phyloP scores from a whole-genome alignment of 2,888 invertebrate genomes.

The Phyllotreta striolata region DNA sequence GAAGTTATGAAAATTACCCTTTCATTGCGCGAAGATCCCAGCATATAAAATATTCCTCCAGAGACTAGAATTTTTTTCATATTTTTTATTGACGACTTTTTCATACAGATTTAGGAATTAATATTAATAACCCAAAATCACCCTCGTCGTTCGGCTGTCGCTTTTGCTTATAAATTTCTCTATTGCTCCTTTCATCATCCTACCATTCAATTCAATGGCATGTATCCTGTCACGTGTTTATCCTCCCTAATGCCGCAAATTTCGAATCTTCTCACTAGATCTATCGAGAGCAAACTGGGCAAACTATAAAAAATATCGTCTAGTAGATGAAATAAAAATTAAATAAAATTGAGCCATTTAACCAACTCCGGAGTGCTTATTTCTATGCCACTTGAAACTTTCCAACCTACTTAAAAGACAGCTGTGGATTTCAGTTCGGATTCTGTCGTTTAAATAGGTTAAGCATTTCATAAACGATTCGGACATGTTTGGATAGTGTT shows the following conservation, averaged over 20 bases:
- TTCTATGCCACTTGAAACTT: too few relatives aligned
- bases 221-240: conserved; percentile 22
- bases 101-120: background rate
- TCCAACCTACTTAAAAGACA: too few relatives aligned
- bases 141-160: conserved; percentile 19
- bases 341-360: too few relatives aligned
- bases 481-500: too few relatives aligned
- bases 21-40: background rate
- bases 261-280: conserved; percentile 13
- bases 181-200: conserved; percentile 17
- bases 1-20: background rate
- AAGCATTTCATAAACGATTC: too few relatives aligned
- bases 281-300: conserved; percentile 4
- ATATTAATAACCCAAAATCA: conserved; percentile 16
- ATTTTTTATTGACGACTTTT: too few relatives aligned
- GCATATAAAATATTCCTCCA: background rate
- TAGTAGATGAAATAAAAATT: too few relatives aligned
- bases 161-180: conserved; percentile 13
- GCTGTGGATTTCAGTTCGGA: too few relatives aligned
- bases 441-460: too few relatives aligned
- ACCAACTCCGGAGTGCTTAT: too few relatives aligned
- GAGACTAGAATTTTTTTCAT: background rate
- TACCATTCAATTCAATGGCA: conserved; percentile 19
- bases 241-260: conserved; percentile 1
- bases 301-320: too few relatives aligned